Evolutionary conservation across 2,797 vertebrate genomes (phyloP).

Genomic region (Peromyscus nudipes): DNA sequence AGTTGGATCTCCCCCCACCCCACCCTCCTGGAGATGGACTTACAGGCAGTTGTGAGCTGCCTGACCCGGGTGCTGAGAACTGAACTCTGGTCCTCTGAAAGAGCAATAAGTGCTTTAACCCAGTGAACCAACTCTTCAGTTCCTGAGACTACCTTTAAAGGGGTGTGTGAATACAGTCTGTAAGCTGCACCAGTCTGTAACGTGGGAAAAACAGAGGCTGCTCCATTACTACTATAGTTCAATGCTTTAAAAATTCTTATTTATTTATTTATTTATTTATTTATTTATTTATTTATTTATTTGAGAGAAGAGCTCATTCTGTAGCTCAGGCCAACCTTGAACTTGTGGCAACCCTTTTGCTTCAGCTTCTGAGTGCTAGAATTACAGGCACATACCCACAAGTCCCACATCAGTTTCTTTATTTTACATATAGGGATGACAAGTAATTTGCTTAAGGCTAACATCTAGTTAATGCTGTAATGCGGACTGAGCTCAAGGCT

Average conservation of each 20-base stretch:
- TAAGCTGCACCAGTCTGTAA: not conserved
- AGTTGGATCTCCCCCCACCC: too few relatives aligned
- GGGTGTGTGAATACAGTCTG: not conserved
- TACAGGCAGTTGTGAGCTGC: not conserved
- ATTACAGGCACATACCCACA: not conserved
- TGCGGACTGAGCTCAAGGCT: not conserved
- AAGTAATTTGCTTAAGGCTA: not conserved
- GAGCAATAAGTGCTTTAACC: not conserved
- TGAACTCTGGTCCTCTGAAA: not conserved
- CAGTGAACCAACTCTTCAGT: too few relatives aligned
- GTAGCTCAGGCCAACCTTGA: not conserved
- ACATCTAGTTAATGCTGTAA: not conserved
- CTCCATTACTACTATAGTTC: not conserved
- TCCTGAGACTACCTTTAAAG: not conserved
- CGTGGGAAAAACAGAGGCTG: not conserved
- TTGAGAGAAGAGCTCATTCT: not conserved
- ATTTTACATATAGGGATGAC: conserved; percentile 17
- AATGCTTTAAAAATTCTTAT: not conserved
- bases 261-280: not conserved
- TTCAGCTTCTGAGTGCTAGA: not conserved
- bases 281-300: not conserved
- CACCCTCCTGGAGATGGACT: not conserved
- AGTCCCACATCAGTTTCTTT: not conserved
- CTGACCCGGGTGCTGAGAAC: not conserved
- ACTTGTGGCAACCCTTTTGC: not conserved